Evolutionary conservation across 2,888 invertebrate genomes (phyloP).

Genomic region (Meiosimyza decipiens): DNA sequence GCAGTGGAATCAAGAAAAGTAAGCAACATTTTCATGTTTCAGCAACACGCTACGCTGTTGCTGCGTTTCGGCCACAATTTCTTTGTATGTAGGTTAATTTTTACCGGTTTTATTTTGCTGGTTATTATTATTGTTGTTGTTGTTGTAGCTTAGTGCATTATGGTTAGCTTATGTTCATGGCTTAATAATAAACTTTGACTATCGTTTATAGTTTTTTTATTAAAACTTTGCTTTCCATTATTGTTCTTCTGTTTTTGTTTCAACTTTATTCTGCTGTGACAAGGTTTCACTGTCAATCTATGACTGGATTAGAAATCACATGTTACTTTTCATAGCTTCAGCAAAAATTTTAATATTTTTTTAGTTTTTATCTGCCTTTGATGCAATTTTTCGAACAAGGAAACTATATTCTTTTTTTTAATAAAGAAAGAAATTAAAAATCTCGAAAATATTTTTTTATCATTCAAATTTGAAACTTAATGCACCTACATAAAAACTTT

Average conservation of each 20-base stretch:
- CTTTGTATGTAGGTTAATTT: constrained; percentile 59
- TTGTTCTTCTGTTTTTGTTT: not conserved
- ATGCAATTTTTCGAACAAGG: constrained; percentile 2
- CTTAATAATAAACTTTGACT: not conserved
- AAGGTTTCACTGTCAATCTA: not conserved
- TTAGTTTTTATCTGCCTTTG: not conserved
- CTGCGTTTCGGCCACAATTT: constrained; percentile 37
- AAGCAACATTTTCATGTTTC: too few species aligned
- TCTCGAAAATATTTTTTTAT: too few species aligned
- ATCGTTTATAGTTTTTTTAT: not conserved
- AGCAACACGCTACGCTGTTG: too few species aligned
- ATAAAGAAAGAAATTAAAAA: too few species aligned
- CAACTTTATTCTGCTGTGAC: not conserved
- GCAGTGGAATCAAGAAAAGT: too few species aligned
- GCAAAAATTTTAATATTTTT: too few species aligned
- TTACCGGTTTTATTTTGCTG: constrained; percentile 54
- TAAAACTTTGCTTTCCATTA: not conserved
- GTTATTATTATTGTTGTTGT: constrained; percentile 33
- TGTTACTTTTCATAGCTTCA: not conserved
- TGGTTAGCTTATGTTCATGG: not conserved
- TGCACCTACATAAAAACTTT: too few species aligned
- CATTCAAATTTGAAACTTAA: too few species aligned
- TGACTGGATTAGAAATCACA: not conserved
- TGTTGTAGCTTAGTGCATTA: constrained; percentile 37
- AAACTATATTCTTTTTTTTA: not conserved